Conservation (phyloP, 2,797 vertebrate species). For the Eulemur mongoz region DNA sequence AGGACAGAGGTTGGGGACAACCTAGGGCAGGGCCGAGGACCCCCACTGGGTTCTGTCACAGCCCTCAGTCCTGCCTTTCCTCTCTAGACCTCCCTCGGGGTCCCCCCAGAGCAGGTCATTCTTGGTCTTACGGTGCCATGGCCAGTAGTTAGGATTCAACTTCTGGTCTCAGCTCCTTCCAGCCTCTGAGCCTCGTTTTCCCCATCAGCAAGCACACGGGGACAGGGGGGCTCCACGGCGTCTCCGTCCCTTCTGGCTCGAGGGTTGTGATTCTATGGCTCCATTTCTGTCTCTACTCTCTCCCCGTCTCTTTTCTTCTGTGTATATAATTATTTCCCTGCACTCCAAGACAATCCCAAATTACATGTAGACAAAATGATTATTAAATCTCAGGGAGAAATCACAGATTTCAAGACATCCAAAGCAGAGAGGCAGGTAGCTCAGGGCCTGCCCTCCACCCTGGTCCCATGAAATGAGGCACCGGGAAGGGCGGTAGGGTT, state of each 20-base stretch:
- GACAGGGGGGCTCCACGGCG: not conserved
- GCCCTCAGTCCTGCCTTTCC: not conserved
- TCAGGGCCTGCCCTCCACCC: not conserved
- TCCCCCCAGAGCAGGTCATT: not conserved
- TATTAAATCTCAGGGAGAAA: conserved; percentile 79
- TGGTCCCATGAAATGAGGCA: not conserved
- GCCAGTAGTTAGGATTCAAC: not conserved
- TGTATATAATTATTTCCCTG: conserved; percentile 83
- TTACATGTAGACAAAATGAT: conserved; percentile 80
- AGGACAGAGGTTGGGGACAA: not conserved
- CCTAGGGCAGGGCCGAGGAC: too few species aligned
- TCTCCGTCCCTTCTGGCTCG: not conserved
- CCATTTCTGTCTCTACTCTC: not conserved
- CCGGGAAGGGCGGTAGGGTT: not conserved
- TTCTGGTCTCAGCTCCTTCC: not conserved
- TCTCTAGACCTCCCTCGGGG: not conserved
- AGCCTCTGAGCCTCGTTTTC: not conserved
- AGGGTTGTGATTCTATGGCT: not conserved
- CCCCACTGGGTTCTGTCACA: not conserved
- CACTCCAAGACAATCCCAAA: conserved; percentile 75
- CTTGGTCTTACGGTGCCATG: not conserved
- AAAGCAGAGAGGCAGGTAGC: conserved; percentile 63
- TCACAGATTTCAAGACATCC: conserved; percentile 71
- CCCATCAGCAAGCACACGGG: not conserved
- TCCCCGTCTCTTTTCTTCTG: conserved; percentile 54